Conservation (phyloP, 2,888 invertebrate species). For the Pachydiplax longipennis region DNA sequence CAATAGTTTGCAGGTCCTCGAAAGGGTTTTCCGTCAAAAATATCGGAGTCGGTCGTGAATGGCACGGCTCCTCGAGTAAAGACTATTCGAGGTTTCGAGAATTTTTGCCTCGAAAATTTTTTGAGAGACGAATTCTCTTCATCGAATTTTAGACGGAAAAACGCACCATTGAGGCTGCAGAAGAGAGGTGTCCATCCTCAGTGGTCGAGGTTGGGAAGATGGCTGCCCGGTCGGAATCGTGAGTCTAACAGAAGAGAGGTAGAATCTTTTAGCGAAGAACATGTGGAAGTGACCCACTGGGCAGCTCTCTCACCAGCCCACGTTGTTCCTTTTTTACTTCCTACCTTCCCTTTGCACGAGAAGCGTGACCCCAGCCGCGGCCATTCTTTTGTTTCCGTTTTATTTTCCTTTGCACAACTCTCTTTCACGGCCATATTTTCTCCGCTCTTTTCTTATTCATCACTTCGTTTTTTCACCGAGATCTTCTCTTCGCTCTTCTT, state of each 20-base stretch:
- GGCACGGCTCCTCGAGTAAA: too few relatives aligned
- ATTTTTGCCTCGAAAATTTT: not conserved
- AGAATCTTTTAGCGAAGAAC: not conserved
- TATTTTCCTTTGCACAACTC: not conserved
- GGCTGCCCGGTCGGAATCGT: not conserved
- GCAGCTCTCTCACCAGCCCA: not conserved
- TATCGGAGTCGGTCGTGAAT: too few relatives aligned
- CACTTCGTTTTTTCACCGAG: not conserved
- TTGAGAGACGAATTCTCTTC: not conserved
- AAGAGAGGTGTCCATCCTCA: not conserved
- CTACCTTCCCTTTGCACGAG: not conserved
- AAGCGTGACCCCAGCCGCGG: not conserved
- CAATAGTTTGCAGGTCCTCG: too few relatives aligned
- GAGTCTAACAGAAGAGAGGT: not conserved
- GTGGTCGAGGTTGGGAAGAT: not conserved
- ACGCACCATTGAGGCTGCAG: not conserved
- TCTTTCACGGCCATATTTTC: not conserved
- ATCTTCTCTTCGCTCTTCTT: not conserved
- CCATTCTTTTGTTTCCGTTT: not conserved
- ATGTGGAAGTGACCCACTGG: not conserved
- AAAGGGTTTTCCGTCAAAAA: too few relatives aligned
- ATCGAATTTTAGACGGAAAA: not conserved
- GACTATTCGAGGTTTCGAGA: too few relatives aligned
- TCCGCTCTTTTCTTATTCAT: not conserved
- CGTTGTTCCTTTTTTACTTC: not conserved